phyloP scores from a whole-genome alignment of 2,113 vertebrate species.

The Nipponia nippon region DNA sequence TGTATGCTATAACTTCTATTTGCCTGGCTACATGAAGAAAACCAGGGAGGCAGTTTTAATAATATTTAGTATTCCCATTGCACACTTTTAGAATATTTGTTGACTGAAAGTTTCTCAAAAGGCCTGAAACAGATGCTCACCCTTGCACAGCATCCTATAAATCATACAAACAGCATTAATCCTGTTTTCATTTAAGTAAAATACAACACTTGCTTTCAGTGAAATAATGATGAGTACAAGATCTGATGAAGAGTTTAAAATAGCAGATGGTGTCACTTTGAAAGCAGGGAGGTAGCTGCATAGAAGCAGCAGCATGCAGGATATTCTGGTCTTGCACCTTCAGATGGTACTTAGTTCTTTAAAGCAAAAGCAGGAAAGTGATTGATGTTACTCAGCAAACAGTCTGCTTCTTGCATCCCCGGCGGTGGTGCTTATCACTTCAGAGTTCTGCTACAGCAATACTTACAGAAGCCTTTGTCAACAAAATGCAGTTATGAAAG shows the following conservation, averaged over 20 bases:
- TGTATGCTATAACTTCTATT: not conserved
- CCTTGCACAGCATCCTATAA: not conserved
- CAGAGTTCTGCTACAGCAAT: not conserved
- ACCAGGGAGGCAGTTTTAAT: not conserved
- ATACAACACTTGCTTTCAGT: not conserved
- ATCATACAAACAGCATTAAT: not conserved
- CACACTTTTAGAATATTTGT: not conserved
- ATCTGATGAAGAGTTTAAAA: constrained; percentile 20
- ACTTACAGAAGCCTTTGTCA: constrained; percentile 20
- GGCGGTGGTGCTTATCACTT: not conserved
- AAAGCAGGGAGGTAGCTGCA: constrained; percentile 4
- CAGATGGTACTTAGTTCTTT: constrained; percentile 6
- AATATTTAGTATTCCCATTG: not conserved
- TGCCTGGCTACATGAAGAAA: not conserved
- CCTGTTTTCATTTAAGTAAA: not conserved
- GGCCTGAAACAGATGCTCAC: not conserved
- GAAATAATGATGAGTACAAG: not conserved
- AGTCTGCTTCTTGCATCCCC: not conserved
- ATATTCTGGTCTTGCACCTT: constrained; percentile 56
- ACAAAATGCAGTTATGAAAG: not conserved
- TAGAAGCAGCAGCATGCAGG: not conserved
- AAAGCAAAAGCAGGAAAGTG: not conserved
- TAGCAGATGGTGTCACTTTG: constrained; percentile 52
- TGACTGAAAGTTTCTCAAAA: not conserved
- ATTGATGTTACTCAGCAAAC: constrained; percentile 7